phyloP scores from a whole-genome alignment of 2,113 vertebrate genomes.

The Ahaetulla prasina region DNA sequence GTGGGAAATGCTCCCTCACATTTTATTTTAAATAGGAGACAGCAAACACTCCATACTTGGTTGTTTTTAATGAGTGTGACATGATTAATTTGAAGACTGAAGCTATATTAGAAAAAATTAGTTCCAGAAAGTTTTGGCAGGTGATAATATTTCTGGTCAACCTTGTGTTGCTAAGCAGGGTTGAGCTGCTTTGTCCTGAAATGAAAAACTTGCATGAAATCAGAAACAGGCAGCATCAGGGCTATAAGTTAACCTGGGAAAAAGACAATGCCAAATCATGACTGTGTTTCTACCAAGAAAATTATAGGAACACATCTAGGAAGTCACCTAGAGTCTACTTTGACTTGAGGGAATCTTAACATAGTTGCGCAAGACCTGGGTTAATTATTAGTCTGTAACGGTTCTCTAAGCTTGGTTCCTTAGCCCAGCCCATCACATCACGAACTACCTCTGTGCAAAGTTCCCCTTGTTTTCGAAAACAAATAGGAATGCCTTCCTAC shows the following conservation, averaged over 20 bases:
- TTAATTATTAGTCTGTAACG: background rate
- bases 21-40: background rate
- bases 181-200: background rate
- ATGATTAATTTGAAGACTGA: background rate
- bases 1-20: background rate
- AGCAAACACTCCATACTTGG: background rate
- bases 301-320: background rate
- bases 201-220: background rate
- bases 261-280: background rate
- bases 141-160: background rate
- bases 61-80: background rate
- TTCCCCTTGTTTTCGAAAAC: background rate
- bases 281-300: background rate
- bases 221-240: too few relatives aligned
- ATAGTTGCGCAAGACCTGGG: background rate
- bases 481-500: background rate
- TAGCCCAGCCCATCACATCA: background rate
- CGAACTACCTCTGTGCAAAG: background rate
- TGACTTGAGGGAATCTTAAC: background rate
- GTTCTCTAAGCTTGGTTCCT: background rate
- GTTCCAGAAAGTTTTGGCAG: background rate
- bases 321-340: background rate
- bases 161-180: background rate
- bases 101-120: background rate
- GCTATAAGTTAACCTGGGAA: background rate